A percentile compares a stretch with the other conserved stretches of the same genome.
Evolutionary conservation across 2,888 invertebrate species (phyloP).

Genomic region (Nebria brevicollis): DNA sequence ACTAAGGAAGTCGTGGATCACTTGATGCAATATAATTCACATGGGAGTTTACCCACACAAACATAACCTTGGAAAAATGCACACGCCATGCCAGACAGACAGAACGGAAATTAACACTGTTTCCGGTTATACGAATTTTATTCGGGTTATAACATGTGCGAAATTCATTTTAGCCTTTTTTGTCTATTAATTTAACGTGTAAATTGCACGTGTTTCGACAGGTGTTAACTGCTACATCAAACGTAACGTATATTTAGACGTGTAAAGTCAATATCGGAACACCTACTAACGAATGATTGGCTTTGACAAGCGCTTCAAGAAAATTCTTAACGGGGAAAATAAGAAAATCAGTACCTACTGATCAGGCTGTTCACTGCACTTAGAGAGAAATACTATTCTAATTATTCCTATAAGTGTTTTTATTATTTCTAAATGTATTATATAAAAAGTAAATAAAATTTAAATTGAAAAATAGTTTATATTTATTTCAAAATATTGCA

Average conservation of each 20-base stretch:
- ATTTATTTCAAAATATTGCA: no score
- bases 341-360: neutral
- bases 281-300: constrained; percentile 31
- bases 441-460: no score
- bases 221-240: constrained; percentile 12
- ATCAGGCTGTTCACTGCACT: neutral
- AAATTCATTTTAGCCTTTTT: neutral
- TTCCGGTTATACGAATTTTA: constrained; percentile 37
- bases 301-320: constrained; percentile 30
- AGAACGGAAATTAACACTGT: constrained; percentile 49
- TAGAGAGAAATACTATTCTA: no score
- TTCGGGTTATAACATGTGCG: neutral
- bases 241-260: constrained; percentile 35
- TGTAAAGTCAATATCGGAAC: constrained; percentile 17
- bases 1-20: constrained; percentile 34
- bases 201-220: constrained; percentile 22
- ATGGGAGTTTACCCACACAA: neutral
- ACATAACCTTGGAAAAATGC: neutral
- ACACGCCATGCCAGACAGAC: neutral
- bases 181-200: neutral
- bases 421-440: no score
- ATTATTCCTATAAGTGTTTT: no score
- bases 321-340: neutral
- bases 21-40: constrained; percentile 32
- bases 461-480: no score